These are phyloP conservation scores for Tetramorium parvispinum DNA, from an alignment of 1,140 invertebrate species.

Conservation along the genomic window DNA sequence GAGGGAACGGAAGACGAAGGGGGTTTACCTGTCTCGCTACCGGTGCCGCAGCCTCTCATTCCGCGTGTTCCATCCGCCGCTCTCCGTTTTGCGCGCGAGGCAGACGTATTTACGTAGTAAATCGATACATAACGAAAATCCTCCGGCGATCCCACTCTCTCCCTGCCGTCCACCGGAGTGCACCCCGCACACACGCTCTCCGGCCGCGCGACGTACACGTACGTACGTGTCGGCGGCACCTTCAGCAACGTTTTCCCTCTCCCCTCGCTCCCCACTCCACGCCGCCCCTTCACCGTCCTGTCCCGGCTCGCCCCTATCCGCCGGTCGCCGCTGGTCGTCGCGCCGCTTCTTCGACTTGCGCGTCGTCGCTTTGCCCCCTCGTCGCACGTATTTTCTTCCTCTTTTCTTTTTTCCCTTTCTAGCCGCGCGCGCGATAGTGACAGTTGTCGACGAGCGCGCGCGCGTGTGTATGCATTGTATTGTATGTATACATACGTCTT, in stretches of 20 bases:
- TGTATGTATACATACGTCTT: neutral
- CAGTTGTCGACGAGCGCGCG: constrained; percentile 35
- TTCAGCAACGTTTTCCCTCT: constrained; percentile 1
- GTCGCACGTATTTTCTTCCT: neutral
- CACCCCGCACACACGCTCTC: constrained; percentile 66
- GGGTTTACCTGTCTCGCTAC: constrained; percentile 68
- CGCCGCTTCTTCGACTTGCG: constrained; percentile 3
- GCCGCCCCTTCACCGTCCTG: no score
- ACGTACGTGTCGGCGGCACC: constrained; percentile 62
- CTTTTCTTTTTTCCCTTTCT: neutral
- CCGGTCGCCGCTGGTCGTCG: neutral
- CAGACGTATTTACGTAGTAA: constrained; percentile 68
- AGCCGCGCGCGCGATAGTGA: constrained; percentile 47
- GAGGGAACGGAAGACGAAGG: neutral
- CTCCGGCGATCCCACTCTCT: constrained; percentile 33
- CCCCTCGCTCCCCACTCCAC: no score
- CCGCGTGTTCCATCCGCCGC: constrained; percentile 70
- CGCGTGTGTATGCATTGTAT: neutral
- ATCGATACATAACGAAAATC: constrained; percentile 75
- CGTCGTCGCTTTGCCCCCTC: neutral
- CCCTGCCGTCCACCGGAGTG: constrained; percentile 59
- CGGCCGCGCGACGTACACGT: neutral
- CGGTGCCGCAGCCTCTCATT: constrained; percentile 59
- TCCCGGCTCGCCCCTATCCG: no score
- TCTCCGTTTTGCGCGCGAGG: constrained; percentile 28